phyloP scores from a whole-genome alignment of 2,797 vertebrate genomes.

The Bradypodion pumilum region DNA sequence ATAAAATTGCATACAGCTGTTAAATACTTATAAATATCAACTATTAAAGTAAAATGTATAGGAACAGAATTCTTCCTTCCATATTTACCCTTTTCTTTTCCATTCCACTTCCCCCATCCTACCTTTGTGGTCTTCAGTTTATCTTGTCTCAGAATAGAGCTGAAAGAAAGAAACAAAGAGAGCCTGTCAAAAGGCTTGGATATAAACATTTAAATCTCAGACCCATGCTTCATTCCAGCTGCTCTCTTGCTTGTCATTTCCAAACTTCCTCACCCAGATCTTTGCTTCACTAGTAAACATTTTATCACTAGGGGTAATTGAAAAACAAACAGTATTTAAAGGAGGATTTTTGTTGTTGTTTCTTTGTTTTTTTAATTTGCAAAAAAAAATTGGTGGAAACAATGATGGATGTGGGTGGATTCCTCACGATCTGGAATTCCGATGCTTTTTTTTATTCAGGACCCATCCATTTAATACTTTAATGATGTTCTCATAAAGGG shows the following conservation, averaged over 20 bases:
- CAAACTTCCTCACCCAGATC: background rate
- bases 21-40: background rate
- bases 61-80: background rate
- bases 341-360: too few relatives aligned
- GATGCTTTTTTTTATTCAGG: background rate
- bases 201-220: constrained; percentile 1
- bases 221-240: background rate
- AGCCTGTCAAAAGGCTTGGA: background rate
- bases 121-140: background rate
- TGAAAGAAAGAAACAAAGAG: background rate
- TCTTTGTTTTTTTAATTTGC: background rate
- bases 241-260: background rate
- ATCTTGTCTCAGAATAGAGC: background rate
- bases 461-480: background rate
- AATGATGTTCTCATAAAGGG: background rate
- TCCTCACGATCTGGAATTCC: background rate
- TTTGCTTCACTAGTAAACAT: background rate
- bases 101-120: background rate
- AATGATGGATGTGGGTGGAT: too few relatives aligned
- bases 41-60: background rate
- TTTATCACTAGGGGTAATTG: background rate
- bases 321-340: background rate
- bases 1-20: background rate
- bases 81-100: background rate
- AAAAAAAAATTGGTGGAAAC: too few relatives aligned